Conservation (phyloP, 2,113 vertebrate species). For the Cyprinodon brontotheroides region DNA sequence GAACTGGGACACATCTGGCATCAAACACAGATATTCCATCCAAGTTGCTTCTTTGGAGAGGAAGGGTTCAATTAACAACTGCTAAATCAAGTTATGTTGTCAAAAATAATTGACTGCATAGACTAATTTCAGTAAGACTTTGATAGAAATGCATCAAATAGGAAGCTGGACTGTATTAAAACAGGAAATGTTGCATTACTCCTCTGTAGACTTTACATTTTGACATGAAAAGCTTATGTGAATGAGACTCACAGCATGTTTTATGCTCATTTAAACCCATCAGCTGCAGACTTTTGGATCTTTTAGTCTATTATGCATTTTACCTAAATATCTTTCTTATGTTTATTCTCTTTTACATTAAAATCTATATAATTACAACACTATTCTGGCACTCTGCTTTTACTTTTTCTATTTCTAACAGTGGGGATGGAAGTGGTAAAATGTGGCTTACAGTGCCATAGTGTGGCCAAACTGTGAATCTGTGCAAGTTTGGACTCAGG, state of each 20-base stretch:
- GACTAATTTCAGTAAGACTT: neutral
- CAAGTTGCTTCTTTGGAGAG: neutral
- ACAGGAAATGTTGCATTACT: too few species aligned
- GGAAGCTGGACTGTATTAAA: too few species aligned
- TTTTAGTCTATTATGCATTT: neutral
- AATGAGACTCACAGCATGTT: neutral
- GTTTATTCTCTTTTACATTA: neutral
- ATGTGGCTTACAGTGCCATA: neutral
- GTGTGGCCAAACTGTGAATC: neutral
- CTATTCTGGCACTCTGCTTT: neutral
- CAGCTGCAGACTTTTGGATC: neutral
- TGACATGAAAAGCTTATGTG: neutral
- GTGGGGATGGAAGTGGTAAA: neutral
- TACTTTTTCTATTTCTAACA: neutral
- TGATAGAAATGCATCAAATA: too few species aligned
- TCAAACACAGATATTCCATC: neutral
- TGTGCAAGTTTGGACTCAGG: neutral
- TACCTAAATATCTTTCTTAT: neutral
- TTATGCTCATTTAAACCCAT: neutral
- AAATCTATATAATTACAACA: neutral
- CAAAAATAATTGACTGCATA: neutral
- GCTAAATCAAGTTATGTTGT: neutral
- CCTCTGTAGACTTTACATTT: neutral
- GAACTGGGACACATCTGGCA: neutral
- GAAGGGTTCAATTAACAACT: neutral